phyloP scores from a whole-genome alignment of 2,113 vertebrate species.

The Thinocorus orbignyianus region DNA sequence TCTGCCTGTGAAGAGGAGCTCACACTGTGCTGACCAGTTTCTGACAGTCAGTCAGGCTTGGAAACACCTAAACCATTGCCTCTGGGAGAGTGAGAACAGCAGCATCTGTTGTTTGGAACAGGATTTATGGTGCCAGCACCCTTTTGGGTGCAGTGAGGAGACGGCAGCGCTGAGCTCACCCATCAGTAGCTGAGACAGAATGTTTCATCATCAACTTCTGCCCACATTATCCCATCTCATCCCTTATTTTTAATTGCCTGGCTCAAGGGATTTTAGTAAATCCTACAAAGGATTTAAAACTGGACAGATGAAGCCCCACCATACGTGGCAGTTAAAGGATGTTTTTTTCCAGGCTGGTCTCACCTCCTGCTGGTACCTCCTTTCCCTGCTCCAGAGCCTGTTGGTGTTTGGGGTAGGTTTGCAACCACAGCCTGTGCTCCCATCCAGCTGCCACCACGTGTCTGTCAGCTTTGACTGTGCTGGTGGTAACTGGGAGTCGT shows the following conservation, averaged over 20 bases:
- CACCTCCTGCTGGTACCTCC: background rate
- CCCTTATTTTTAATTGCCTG: background rate
- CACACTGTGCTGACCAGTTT: fast-evolving
- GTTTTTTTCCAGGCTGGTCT: background rate
- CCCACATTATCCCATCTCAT: background rate
- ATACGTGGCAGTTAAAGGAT: background rate
- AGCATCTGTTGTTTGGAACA: background rate
- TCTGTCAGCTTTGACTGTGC: background rate
- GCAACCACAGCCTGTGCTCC: background rate
- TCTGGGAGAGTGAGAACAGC: background rate
- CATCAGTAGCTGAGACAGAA: background rate
- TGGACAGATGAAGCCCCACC: background rate
- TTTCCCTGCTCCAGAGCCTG: fast-evolving
- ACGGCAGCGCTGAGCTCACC: background rate
- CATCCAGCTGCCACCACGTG: background rate
- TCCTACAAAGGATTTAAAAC: background rate
- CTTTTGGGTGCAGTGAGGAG: background rate
- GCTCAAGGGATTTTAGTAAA: background rate
- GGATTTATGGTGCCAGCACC: background rate
- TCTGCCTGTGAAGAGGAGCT: background rate
- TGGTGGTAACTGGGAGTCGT: background rate
- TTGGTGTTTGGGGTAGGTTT: background rate
- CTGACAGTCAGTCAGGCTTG: background rate
- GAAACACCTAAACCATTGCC: background rate
- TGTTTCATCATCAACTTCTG: background rate